A percentile compares a stretch with the other conserved stretches of the same genome.
Conservation (phyloP, 2,888 invertebrate genomes). For the Pachydiplax longipennis region DNA sequence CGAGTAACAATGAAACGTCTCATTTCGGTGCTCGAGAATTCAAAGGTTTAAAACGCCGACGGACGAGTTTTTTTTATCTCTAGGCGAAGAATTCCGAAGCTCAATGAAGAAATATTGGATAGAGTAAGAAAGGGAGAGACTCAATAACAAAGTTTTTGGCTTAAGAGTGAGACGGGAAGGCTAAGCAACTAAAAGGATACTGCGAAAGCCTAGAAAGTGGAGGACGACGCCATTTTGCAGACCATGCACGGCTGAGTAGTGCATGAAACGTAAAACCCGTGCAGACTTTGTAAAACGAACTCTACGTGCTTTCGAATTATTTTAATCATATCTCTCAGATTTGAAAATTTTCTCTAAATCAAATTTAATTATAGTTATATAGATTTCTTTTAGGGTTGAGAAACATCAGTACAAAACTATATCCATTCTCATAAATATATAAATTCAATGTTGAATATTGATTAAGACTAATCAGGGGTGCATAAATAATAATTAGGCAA, state of each 20-base stretch:
- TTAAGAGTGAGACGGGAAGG: background rate
- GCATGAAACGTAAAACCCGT: background rate
- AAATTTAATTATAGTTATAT: no score
- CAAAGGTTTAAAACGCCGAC: background rate
- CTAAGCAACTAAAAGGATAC: background rate
- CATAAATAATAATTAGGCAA: no score
- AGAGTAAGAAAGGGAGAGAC: background rate
- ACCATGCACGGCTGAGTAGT: background rate
- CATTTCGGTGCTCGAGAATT: background rate
- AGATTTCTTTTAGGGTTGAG: no score
- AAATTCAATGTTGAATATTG: no score
- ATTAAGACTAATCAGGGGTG: no score
- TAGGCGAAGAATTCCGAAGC: background rate
- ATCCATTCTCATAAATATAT: no score
- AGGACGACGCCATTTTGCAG: background rate
- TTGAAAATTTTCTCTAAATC: no score
- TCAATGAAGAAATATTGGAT: slow-evolving; percentile 10
- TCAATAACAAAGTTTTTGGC: background rate
- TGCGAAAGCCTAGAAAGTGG: slow-evolving; percentile 4
- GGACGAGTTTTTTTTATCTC: background rate
- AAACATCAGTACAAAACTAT: no score
- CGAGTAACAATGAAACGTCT: background rate
- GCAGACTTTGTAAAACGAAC: no score
- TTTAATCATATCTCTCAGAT: no score
- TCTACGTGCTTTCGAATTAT: no score